phyloP scores from a whole-genome alignment of 2,888 invertebrate species.

The Digitonthophagus gazella region DNA sequence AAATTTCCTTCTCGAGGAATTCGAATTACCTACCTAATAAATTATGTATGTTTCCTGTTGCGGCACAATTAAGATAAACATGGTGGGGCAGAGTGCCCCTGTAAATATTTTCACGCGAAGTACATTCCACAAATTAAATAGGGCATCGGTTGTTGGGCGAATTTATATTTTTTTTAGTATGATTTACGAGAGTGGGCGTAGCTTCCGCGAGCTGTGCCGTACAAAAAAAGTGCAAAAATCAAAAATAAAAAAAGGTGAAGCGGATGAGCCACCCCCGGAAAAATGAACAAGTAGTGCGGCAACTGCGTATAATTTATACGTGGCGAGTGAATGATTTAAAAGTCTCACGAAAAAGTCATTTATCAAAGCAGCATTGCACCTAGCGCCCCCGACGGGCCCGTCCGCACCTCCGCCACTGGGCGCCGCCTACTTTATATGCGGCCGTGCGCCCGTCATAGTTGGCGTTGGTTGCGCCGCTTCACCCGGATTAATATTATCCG shows the following conservation, averaged over 20 bases:
- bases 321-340: constrained; percentile 21
- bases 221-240: neutral
- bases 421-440: constrained; percentile 14
- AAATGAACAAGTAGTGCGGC: constrained; percentile 5
- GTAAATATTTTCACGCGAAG: neutral
- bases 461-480: constrained; percentile 1
- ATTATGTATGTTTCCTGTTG: neutral
- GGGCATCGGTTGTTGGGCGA: neutral
- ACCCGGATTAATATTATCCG: constrained; percentile 17
- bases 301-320: constrained; percentile 17
- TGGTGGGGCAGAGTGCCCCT: neutral
- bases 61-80: neutral
- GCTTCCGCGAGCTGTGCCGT: neutral
- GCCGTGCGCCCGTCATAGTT: constrained; percentile 2
- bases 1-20: neutral
- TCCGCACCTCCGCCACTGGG: constrained; percentile 4
- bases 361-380: constrained; percentile 12
- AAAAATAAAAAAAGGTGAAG: neutral
- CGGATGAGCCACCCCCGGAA: neutral
- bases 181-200: neutral
- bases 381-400: neutral
- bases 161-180: neutral
- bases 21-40: neutral
- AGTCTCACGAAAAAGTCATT: constrained; percentile 20
- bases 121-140: neutral